These are phyloP conservation scores for Pristionchus arcanus DNA, from an alignment of 2,888 invertebrate genomes.

Conservation along the genomic window DNA sequence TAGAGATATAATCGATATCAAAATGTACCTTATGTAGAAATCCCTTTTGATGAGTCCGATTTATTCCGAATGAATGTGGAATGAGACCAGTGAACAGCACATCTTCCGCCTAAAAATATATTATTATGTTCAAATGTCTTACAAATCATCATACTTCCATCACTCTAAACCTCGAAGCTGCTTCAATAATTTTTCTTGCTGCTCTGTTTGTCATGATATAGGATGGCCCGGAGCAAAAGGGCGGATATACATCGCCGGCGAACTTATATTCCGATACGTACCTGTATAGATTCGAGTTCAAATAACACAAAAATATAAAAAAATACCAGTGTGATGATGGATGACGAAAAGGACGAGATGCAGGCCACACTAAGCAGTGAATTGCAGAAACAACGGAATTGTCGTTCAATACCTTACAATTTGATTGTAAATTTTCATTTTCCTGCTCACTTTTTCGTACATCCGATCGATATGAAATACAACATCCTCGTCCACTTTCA, in stretches of 20 bases:
- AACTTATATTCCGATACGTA: background rate
- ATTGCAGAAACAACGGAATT: background rate
- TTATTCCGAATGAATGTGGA: background rate
- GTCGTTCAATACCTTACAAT: background rate
- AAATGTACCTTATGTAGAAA: background rate
- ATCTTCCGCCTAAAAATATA: background rate
- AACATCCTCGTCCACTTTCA: background rate
- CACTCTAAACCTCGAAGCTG: background rate
- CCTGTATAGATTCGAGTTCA: background rate
- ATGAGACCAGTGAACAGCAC: background rate
- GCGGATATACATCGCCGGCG: background rate
- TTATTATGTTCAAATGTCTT: background rate
- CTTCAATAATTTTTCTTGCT: background rate
- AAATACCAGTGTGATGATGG: background rate
- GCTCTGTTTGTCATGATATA: background rate
- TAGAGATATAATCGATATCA: background rate
- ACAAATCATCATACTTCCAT: background rate
- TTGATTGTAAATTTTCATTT: background rate
- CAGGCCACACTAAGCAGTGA: background rate
- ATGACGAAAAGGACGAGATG: background rate
- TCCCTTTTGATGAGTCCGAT: background rate
- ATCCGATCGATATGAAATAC: background rate
- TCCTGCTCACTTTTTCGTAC: background rate
- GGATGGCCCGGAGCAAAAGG: background rate
- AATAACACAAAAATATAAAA: too few species aligned